Conservation (phyloP, 2,888 invertebrate genomes). For the Oxycera nigricornis region DNA sequence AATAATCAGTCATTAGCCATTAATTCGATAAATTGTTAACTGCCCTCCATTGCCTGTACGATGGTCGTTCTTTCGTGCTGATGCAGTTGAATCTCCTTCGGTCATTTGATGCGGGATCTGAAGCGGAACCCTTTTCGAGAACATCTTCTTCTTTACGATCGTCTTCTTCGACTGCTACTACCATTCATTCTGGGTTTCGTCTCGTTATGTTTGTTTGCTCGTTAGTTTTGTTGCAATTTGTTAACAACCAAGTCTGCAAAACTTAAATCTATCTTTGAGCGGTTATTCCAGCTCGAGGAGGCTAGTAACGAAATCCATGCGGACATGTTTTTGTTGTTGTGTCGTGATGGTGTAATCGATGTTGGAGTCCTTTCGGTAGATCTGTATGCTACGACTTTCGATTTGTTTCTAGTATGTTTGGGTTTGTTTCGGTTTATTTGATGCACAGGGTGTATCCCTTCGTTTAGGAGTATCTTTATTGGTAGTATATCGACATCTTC, state of each 20-base stretch:
- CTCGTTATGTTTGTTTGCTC: constrained; percentile 13
- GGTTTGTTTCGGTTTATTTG: no score
- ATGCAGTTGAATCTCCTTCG: not conserved
- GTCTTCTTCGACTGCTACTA: constrained; percentile 2
- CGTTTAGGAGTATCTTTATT: no score
- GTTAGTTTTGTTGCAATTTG: constrained; percentile 38
- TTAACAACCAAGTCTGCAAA: constrained; percentile 30
- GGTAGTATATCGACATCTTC: no score
- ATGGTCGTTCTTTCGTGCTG: not conserved
- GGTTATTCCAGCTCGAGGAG: not conserved
- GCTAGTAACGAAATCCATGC: not conserved
- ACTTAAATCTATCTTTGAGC: not conserved
- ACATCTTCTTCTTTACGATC: not conserved
- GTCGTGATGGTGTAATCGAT: constrained; percentile 14
- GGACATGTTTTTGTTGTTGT: not conserved
- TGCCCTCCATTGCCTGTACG: constrained; percentile 17
- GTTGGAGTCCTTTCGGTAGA: not conserved
- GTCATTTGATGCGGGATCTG: no score
- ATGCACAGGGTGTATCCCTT: no score
- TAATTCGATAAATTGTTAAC: constrained; percentile 39
- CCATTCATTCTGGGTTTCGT: no score
- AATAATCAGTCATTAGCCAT: constrained; percentile 35
- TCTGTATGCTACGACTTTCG: no score
- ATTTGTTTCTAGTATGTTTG: no score
- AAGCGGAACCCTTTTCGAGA: not conserved